A percentile compares a stretch with the other conserved stretches of the same genome.
Conservation (phyloP, 2,113 vertebrate species). For the Octodon degus region DNA sequence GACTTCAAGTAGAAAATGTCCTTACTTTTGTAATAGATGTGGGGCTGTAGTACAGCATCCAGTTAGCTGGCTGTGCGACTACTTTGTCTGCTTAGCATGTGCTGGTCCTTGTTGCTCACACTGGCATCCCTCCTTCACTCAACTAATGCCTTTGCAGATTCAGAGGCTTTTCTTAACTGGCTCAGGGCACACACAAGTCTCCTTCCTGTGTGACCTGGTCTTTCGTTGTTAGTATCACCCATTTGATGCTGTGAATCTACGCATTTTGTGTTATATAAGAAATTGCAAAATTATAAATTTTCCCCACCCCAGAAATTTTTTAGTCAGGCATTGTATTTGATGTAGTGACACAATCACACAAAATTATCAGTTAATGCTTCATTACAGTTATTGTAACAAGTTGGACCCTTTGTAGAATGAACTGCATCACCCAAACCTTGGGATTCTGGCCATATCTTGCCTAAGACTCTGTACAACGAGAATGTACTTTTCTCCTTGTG, state of each 20-base stretch:
- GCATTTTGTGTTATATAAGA: background rate
- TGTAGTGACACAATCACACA: background rate
- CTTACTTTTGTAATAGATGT: background rate
- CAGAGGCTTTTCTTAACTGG: background rate
- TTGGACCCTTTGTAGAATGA: background rate
- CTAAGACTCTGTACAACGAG: background rate
- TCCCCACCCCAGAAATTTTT: background rate
- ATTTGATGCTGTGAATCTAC: background rate
- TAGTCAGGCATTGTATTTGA: background rate
- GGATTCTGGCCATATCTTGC: background rate
- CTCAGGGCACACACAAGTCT: background rate
- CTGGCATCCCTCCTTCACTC: background rate
- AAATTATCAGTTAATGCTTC: background rate
- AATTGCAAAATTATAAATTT: background rate
- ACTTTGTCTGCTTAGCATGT: background rate
- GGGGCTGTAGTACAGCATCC: no score
- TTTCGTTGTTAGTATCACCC: background rate
- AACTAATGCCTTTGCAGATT: background rate
- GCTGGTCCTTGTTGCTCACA: background rate
- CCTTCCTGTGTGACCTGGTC: background rate
- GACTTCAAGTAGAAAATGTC: background rate
- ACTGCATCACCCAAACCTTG: background rate
- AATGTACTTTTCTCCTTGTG: background rate
- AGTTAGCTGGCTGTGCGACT: background rate
- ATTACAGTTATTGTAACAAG: background rate